Percentiles rank a stretch among this genome's conserved stretches.
These are phyloP conservation scores for Tetrao urogallus DNA, from an alignment of 2,113 vertebrate genomes.

Conservation along the genomic window DNA sequence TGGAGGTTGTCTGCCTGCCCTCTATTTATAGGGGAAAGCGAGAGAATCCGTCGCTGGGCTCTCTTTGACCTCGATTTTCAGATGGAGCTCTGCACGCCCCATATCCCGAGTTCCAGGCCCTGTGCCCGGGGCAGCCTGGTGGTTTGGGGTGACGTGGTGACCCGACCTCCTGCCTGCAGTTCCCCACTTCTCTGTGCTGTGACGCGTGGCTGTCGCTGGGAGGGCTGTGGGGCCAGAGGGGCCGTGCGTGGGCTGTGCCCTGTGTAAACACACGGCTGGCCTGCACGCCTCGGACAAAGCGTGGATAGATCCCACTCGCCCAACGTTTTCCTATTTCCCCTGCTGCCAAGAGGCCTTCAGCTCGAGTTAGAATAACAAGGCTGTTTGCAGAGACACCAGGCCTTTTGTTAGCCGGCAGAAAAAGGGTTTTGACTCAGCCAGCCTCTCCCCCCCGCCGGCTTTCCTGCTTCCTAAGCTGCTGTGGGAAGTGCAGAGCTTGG, in stretches of 20 bases:
- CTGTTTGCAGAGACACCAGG: slow-evolving; percentile 66
- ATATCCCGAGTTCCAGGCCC: fast-evolving
- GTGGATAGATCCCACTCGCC: slow-evolving; percentile 59
- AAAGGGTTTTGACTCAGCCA: slow-evolving; percentile 60
- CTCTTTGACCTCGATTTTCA: not conserved
- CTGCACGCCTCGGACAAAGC: slow-evolving; percentile 17
- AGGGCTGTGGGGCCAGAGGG: not conserved
- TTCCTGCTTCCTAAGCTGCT: slow-evolving; percentile 30
- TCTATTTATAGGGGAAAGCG: not conserved
- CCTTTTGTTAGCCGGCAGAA: slow-evolving; percentile 73
- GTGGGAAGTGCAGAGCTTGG: slow-evolving; percentile 26
- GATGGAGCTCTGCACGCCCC: not conserved
- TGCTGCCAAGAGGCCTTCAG: slow-evolving; percentile 74
- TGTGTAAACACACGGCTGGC: slow-evolving; percentile 47
- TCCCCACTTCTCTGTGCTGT: not conserved
- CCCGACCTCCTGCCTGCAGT: not conserved
- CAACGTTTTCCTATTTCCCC: slow-evolving; percentile 73
- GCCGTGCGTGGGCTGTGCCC: not conserved
- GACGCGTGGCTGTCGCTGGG: not conserved
- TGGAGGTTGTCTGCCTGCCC: slow-evolving; percentile 25
- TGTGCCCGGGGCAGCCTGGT: not conserved
- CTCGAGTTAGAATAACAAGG: slow-evolving; percentile 71
- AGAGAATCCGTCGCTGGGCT: not conserved
- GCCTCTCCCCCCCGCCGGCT: not conserved
- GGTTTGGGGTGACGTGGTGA: not conserved